A percentile compares a stretch with the other conserved stretches of the same genome.
These are phyloP conservation scores for Mormyrus hasselquistii DNA, from an alignment of 2,797 vertebrate species.

Conservation along the genomic window DNA sequence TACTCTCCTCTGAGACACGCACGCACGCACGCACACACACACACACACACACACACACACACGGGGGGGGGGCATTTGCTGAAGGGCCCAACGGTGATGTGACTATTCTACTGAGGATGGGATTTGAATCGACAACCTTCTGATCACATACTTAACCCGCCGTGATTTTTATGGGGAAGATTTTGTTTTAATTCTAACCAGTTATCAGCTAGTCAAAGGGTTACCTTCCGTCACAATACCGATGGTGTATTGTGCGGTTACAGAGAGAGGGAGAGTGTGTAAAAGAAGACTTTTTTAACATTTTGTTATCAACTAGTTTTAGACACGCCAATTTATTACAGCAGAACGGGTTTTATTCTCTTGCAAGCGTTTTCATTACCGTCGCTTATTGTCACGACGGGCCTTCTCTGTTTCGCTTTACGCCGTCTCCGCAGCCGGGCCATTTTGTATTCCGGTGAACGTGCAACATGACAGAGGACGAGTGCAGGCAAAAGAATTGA, in stretches of 20 bases:
- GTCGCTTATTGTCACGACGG: not conserved
- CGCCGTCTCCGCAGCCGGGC: not conserved
- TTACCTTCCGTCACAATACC: slow-evolving; percentile 38
- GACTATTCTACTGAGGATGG: not conserved
- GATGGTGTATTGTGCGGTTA: slow-evolving; percentile 44
- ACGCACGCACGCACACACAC: not conserved
- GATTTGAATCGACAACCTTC: not conserved
- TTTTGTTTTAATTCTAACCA: not conserved
- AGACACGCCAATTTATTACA: not conserved
- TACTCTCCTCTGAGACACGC: not conserved
- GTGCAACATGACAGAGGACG: not conserved
- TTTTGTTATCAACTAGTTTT: not conserved
- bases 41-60: too few species aligned
- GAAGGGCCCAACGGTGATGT: not conserved
- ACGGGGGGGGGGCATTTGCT: not conserved
- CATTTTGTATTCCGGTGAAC: not conserved
- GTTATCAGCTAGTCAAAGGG: not conserved
- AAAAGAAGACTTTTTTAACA: slow-evolving; percentile 38
- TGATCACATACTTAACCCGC: not conserved
- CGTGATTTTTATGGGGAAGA: not conserved
- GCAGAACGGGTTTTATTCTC: not conserved
- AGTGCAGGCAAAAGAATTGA: not conserved
- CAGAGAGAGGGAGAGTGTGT: slow-evolving; percentile 2
- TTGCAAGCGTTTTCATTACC: not conserved
- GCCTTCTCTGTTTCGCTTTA: not conserved